A percentile compares a stretch with the other conserved stretches of the same genome.
Conservation (phyloP, 2,888 invertebrate species). For the Villa cingulata region DNA sequence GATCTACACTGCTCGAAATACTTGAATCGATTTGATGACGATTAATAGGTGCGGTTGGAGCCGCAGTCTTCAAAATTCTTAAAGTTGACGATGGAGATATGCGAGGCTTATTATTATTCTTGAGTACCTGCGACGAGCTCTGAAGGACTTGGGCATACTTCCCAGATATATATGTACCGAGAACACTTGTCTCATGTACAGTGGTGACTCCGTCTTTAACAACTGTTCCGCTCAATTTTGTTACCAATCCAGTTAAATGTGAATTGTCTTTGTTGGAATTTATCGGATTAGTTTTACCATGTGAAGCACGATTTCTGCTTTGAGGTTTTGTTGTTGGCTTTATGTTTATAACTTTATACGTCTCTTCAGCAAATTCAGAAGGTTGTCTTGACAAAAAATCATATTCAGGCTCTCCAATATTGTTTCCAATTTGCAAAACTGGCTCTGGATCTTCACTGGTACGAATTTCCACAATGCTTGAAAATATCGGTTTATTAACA, state of each 20-base stretch:
- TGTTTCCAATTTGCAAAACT: conserved; percentile 50
- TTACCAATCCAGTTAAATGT: conserved; percentile 67
- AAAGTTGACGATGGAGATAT: conserved; percentile 52
- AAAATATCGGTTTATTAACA: conserved; percentile 27
- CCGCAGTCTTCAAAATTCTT: conserved; percentile 63
- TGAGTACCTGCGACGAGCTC: conserved; percentile 59
- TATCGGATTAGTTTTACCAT: conserved; percentile 26
- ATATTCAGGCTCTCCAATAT: conserved; percentile 68
- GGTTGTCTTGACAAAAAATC: conserved; percentile 75
- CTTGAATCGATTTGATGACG: conserved; percentile 45
- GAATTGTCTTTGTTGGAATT: conserved; percentile 40
- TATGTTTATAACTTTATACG: conserved; percentile 68
- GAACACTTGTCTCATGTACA: conserved; percentile 77
- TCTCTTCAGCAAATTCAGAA: conserved; percentile 72
- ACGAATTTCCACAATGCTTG: conserved; percentile 44
- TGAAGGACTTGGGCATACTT: conserved; percentile 80
- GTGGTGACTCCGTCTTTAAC: conserved; percentile 72
- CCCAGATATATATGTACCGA: conserved; percentile 74
- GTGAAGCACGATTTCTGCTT: conserved; percentile 20
- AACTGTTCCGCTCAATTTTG: conserved; percentile 70
- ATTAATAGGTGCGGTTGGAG: conserved; percentile 34
- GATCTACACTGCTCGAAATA: conserved; percentile 44
- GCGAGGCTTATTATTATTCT: conserved; percentile 41
- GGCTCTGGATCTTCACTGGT: conserved; percentile 36
- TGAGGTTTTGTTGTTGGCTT: conserved; percentile 45